These are phyloP conservation scores for Chaenodraco wilsoni DNA, from an alignment of 2,797 vertebrate species.

Conservation along the genomic window DNA sequence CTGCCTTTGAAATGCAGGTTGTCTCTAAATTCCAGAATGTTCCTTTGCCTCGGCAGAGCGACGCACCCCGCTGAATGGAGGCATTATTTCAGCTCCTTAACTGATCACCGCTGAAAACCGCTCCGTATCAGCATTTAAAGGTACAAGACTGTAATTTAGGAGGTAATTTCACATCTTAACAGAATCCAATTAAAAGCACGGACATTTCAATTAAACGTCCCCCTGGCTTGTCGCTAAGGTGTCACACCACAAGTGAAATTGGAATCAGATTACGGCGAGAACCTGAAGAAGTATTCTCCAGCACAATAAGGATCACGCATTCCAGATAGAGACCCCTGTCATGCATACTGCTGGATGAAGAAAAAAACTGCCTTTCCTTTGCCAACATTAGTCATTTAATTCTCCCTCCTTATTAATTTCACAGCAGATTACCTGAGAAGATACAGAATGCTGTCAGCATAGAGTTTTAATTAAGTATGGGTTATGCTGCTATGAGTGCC, in stretches of 20 bases:
- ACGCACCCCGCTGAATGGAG: slow-evolving; percentile 64
- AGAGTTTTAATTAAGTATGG: slow-evolving; percentile 86
- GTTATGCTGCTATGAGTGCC: slow-evolving; percentile 79
- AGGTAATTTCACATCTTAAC: slow-evolving; percentile 86
- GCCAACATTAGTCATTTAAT: slow-evolving; percentile 81
- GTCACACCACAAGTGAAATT: slow-evolving; percentile 85
- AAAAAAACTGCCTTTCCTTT: slow-evolving; percentile 70
- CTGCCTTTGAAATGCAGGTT: slow-evolving; percentile 76
- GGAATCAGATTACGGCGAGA: slow-evolving; percentile 85
- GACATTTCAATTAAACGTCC: slow-evolving; percentile 85
- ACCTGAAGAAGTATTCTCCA: slow-evolving; percentile 80
- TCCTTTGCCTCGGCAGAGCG: slow-evolving; percentile 53
- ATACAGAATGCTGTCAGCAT: slow-evolving; percentile 83
- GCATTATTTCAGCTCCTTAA: slow-evolving; percentile 79
- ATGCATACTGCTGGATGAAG: slow-evolving; percentile 71
- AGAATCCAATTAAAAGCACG: slow-evolving; percentile 86
- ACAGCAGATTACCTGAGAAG: slow-evolving; percentile 86
- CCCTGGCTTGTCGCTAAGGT: slow-evolving; percentile 73
- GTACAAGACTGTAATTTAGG: slow-evolving; percentile 78
- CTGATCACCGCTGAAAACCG: slow-evolving; percentile 79
- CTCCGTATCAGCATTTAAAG: slow-evolving; percentile 78
- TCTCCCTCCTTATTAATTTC: slow-evolving; percentile 86
- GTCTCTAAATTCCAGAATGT: slow-evolving; percentile 68
- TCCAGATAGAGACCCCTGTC: slow-evolving; percentile 81
- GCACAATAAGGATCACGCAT: slow-evolving; percentile 78